Percentiles rank a stretch among this genome's conserved stretches.
Conservation (phyloP, 2,797 vertebrate genomes). For the Thunnus albacares region DNA sequence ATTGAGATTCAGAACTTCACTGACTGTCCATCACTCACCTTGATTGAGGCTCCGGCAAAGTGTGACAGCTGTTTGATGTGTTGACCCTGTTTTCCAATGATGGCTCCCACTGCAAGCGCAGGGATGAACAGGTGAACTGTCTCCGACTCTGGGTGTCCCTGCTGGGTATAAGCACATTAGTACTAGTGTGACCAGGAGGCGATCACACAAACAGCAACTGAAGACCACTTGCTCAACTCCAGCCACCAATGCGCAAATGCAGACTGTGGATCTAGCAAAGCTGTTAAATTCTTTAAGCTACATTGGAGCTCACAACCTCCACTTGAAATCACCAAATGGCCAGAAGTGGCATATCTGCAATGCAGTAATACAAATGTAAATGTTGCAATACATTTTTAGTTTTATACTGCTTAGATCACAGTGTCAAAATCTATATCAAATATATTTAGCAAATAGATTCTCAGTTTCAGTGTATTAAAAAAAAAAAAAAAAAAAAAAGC, state of each 20-base stretch:
- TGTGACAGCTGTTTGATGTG: conserved; percentile 99
- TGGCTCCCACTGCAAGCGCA: conserved; percentile 96
- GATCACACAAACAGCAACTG: not conserved
- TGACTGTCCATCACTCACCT: conserved; percentile 84
- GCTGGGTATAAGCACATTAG: conserved; percentile 69
- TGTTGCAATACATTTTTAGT: not conserved
- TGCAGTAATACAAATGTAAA: not conserved
- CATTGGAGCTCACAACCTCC: conserved; percentile 4
- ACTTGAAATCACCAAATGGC: not conserved
- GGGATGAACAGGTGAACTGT: conserved; percentile 98
- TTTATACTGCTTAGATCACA: not conserved
- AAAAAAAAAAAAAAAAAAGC: not conserved
- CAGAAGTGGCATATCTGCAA: not conserved
- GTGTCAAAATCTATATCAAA: not conserved
- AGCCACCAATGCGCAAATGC: conserved; percentile 12
- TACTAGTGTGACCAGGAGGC: not conserved
- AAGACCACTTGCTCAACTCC: not conserved
- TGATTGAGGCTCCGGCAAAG: conserved; percentile 98
- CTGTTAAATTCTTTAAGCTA: conserved; percentile 8
- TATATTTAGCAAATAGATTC: not conserved
- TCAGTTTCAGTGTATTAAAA: not conserved
- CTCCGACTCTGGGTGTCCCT: conserved; percentile 94
- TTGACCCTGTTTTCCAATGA: conserved; percentile 99
- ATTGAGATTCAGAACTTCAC: conserved; percentile 30
- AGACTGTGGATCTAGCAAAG: conserved; percentile 36